Base-by-base conservation (phyloP, 2,888 invertebrate species). In the Nomada flava region DNA sequence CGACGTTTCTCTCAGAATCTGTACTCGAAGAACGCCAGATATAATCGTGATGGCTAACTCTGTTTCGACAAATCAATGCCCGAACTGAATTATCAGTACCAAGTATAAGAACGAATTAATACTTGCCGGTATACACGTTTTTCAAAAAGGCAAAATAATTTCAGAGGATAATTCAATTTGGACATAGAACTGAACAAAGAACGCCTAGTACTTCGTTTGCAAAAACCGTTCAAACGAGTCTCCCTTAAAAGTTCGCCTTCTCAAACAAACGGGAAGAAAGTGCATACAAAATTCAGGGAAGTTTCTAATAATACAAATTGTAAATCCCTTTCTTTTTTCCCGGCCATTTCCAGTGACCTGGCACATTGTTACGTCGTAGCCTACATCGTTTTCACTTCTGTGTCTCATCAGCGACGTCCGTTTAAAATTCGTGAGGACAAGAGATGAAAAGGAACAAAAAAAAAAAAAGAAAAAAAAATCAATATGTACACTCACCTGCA, bases 401-500 rank as follows among this genome's bases (percentile, higher is more conserved):
- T 83, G 50, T 88, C 69, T 86, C 71, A 70, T 87, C 77, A 86
- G 84, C 78, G 86, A 86, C 79, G 77, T 77, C 75, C 77, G 86
- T 84, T 81, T 86, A 26, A 69, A 69, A 23, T 47, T 71, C 47
- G 57, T 36, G 57, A 71, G 59, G 50, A n/a, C 29, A 36, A 29
- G 26, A 57, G 55, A 26, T n/a, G 15, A 36, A 59, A n/a, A 23
- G 36, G 23, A 44, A 55, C 15, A 13, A 29, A 67, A 69, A 60
- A 50, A 55, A 71, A 65, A 76, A 23, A 53, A 68, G 20, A 59
- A 59, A 36, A 70, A 23, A 23, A 23, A n/a, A 15, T 52, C 70
- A 68, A 80, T 29, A 52, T 57, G 64, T 29, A 69, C 73, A 85
- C 95, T 95, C 95, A 99, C 99, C 99, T 98, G 98, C 99, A 99